Evolutionary conservation across 2,797 vertebrate genomes (phyloP).

Genomic region (Novumbra hubbsi): DNA sequence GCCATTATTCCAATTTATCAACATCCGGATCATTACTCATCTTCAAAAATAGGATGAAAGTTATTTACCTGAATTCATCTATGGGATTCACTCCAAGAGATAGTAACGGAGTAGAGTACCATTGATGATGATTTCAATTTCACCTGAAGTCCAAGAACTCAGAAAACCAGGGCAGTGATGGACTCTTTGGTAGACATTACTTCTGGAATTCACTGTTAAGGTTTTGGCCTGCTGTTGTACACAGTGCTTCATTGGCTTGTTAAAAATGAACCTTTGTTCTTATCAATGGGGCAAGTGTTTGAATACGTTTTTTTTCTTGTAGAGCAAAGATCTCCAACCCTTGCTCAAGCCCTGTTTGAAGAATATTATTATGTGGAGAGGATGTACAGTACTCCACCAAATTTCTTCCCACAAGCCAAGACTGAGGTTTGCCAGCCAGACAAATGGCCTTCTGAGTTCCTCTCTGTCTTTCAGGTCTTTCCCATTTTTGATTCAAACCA

Average conservation of each 20-base stretch:
- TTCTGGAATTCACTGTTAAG: background rate
- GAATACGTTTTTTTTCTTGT: background rate
- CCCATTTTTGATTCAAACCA: slow-evolving; percentile 28
- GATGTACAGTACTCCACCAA: background rate
- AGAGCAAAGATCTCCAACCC: background rate
- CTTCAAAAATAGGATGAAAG: background rate
- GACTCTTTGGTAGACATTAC: background rate
- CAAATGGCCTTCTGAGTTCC: slow-evolving; percentile 10
- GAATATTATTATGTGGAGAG: background rate
- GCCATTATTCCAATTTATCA: background rate
- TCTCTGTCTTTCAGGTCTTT: slow-evolving; percentile 17
- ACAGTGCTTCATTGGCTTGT: background rate
- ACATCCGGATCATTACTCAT: background rate
- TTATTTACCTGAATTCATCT: background rate
- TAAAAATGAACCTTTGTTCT: background rate
- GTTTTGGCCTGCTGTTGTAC: background rate
- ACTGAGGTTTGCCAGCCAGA: slow-evolving; percentile 5
- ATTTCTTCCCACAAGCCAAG: slow-evolving; percentile 1
- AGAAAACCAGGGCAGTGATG: background rate
- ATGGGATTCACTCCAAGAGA: background rate
- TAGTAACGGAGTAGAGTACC: background rate
- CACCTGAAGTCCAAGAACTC: background rate
- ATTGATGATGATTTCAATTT: background rate
- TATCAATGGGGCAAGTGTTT: background rate
- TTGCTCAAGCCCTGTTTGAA: background rate